These are phyloP conservation scores for Oikopleura vanhoeffeni DNA, from an alignment of 23 tunicate species.

Conservation along the genomic window DNA sequence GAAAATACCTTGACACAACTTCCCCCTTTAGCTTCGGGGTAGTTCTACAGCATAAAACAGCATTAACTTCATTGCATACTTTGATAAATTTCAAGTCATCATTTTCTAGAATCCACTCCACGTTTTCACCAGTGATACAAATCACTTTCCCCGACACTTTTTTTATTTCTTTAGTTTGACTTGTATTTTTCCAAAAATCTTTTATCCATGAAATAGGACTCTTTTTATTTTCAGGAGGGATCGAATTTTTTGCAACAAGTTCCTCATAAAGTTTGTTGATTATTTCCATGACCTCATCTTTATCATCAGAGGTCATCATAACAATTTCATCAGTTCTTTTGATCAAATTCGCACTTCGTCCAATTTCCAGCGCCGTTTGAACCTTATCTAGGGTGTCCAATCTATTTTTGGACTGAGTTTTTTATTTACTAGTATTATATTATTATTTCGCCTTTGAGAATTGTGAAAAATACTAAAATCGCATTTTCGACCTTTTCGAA, in stretches of 20 bases:
- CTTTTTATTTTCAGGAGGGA: too few species aligned
- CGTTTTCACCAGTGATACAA: not conserved
- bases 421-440: too few species aligned
- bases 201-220: too few species aligned
- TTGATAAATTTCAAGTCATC: constrained; percentile 37
- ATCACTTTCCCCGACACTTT: not conserved
- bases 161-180: too few species aligned
- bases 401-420: too few species aligned
- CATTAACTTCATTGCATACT: constrained; percentile 39
- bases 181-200: too few species aligned
- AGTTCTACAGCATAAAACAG: constrained; percentile 83
- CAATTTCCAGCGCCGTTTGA: constrained; percentile 92
- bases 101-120: constrained; percentile 29
- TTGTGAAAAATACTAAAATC: not conserved
- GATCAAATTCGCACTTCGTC: constrained; percentile 59
- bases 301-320: not conserved
- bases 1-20: constrained; percentile 57
- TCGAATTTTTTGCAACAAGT: too few species aligned
- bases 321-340: constrained; percentile 26
- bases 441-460: too few species aligned
- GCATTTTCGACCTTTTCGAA: too few species aligned
- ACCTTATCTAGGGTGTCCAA: too few species aligned
- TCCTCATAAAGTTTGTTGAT: too few species aligned
- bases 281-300: too few species aligned
- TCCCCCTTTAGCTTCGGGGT: constrained; percentile 85